Conservation (phyloP, 2,113 vertebrate species). For the Myotis lucifugus region DNA sequence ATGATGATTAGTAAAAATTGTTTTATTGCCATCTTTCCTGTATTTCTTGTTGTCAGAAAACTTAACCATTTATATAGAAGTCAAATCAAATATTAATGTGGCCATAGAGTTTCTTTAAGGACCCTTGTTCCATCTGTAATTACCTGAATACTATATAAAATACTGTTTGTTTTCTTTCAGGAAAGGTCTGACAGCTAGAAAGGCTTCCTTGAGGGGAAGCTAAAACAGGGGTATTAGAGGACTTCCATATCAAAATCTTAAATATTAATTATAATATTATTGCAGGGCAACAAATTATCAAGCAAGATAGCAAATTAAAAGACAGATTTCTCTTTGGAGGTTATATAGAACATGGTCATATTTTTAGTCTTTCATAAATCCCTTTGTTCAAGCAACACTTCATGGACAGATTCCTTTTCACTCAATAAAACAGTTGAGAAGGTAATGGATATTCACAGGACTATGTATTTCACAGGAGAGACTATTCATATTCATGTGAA, state of each 20-base stretch:
- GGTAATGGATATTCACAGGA: background rate
- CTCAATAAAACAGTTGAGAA: background rate
- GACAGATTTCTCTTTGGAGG: slow-evolving; percentile 29
- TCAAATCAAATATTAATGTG: slow-evolving; percentile 35
- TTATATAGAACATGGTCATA: background rate
- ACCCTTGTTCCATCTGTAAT: background rate
- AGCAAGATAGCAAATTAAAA: background rate
- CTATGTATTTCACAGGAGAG: background rate
- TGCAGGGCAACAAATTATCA: background rate
- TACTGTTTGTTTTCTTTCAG: background rate
- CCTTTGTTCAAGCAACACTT: slow-evolving; percentile 11
- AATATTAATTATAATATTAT: slow-evolving; percentile 12
- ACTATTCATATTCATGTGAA: background rate
- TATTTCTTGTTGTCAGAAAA: slow-evolving; percentile 39
- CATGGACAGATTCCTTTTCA: slow-evolving; percentile 40
- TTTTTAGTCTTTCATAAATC: background rate
- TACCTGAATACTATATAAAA: background rate
- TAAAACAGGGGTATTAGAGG: background rate
- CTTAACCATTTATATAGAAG: background rate
- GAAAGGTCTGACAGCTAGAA: slow-evolving; percentile 10
- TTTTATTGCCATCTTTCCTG: background rate
- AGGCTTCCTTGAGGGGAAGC: slow-evolving; percentile 6
- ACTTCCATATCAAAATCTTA: slow-evolving; percentile 20
- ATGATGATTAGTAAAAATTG: background rate
- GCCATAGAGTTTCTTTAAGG: background rate